Percentiles rank a stretch among this genome's conserved stretches.
phyloP scores from a whole-genome alignment of 1,140 invertebrate species.

The Leguminivora glycinivorella region DNA sequence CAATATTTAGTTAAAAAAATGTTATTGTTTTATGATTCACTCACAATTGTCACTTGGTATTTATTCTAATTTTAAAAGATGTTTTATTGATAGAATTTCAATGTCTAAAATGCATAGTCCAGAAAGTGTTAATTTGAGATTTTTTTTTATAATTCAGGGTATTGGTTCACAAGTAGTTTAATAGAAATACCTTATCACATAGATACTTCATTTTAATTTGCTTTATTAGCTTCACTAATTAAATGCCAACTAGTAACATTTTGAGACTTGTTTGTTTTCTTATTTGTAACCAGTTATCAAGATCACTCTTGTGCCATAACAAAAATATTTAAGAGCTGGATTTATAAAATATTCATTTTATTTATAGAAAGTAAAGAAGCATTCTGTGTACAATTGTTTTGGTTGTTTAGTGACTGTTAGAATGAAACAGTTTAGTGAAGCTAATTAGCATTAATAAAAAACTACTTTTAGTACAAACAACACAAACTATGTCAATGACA shows the following conservation, averaged over 20 bases:
- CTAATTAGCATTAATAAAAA: conserved; percentile 9
- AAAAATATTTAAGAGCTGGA: conserved; percentile 1
- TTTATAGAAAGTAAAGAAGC: not conserved
- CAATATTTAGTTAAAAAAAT: no score
- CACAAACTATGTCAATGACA: not conserved
- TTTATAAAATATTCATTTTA: not conserved
- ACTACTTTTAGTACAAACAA: not conserved
- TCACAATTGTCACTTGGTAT: not conserved
- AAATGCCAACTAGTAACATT: not conserved
- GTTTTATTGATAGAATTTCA: not conserved
- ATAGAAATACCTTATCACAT: not conserved
- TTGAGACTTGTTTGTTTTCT: not conserved
- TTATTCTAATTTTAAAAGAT: not conserved
- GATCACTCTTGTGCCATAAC: conserved; percentile 22
- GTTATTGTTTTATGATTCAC: conserved; percentile 1
- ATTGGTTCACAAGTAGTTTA: not conserved
- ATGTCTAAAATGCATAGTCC: not conserved
- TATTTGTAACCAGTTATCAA: not conserved
- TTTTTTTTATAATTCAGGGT: not conserved
- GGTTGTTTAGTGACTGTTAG: not conserved
- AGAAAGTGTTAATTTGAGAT: not conserved
- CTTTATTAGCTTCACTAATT: conserved; percentile 20
- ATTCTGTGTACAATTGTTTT: no score
- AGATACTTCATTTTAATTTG: not conserved
- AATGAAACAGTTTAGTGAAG: conserved; percentile 4